phyloP scores from a whole-genome alignment of 2,888 invertebrate genomes.

The Dicyrtoma fusca region DNA sequence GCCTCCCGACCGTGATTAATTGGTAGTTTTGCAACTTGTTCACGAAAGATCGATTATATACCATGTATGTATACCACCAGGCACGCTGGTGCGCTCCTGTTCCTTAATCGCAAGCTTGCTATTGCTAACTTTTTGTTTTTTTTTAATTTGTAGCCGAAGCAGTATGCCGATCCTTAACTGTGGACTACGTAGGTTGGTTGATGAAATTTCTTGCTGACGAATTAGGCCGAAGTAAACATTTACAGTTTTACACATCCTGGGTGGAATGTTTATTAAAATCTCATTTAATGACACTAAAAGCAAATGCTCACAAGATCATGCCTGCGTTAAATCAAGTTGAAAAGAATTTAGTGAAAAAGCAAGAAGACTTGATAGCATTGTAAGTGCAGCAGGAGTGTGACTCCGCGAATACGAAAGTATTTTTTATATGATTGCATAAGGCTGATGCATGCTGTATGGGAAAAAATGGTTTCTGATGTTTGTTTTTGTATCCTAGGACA shows the following conservation, averaged over 20 bases:
- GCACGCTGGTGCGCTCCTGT: too few relatives aligned
- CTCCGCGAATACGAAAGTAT: not conserved
- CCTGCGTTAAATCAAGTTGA: slow-evolving; percentile 74
- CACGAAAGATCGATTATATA: too few relatives aligned
- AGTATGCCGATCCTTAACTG: slow-evolving; percentile 30
- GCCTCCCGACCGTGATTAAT: too few relatives aligned
- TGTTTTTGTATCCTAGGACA: slow-evolving; percentile 8
- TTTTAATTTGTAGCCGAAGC: slow-evolving; percentile 28
- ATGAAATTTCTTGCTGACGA: slow-evolving; percentile 70
- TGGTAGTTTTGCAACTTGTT: too few relatives aligned
- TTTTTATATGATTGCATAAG: too few relatives aligned
- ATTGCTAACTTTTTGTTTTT: slow-evolving; percentile 5
- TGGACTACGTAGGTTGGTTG: slow-evolving; percentile 25
- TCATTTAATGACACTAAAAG: slow-evolving; percentile 65
- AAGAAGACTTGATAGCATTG: slow-evolving; percentile 82
- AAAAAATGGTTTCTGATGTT: not conserved
- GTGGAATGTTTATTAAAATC: slow-evolving; percentile 69
- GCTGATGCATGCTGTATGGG: too few relatives aligned
- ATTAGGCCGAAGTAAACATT: slow-evolving; percentile 76
- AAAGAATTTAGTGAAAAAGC: slow-evolving; percentile 76
- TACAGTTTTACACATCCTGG: slow-evolving; percentile 90
- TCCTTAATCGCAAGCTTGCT: too few relatives aligned
- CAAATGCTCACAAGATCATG: slow-evolving; percentile 63
- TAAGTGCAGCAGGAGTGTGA: too few relatives aligned
- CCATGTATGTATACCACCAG: too few relatives aligned